Evolutionary conservation across 30 jellyfish, hydroid and myxozoan genomes (phyloP), one percentile per base, ranked within the genome.

Genomic region (Mastigias papua): DNA sequence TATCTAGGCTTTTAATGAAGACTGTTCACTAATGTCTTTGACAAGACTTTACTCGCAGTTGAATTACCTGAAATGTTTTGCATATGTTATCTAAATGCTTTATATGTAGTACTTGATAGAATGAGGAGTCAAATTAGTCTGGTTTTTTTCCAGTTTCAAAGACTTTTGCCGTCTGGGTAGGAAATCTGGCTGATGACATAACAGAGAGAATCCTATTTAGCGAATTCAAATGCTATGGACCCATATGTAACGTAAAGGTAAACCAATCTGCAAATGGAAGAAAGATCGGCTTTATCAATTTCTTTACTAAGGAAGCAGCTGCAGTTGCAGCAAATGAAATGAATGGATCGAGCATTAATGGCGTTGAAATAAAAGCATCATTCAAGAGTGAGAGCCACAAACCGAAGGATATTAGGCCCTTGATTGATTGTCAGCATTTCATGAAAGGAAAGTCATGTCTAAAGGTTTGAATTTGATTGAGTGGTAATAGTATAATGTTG

Each of bases 101-200:
- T n/a, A n/a, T n/a, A n/a, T n/a, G n/a, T n/a, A n/a, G n/a, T n/a
- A n/a, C n/a, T n/a, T n/a, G n/a, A n/a, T n/a, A n/a, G n/a, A n/a
- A n/a, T n/a, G n/a, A n/a, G n/a, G n/a, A n/a, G n/a, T n/a, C n/a
- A n/a, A n/a, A n/a, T n/a, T n/a, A n/a, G n/a, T n/a, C n/a, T n/a
- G n/a, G n/a, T n/a, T n/a, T n/a, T n/a, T n/a, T n/a, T n/a, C n/a
- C n/a, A n/a, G n/a, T n/a, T n/a, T n/a, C n/a, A n/a, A 67, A 68
- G 9, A 74, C 92, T 28, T 89, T 25, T 54, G 93, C 92, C 8
- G 97, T 89, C 42, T 78, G 92, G 92, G 92, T 89, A 34, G 97
- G 92, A 13, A 61, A 76, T 30, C 83, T 89, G 31, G 69, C 77
- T 34, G 92, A 77, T 31, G 73, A 91, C 34, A 90, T 89, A 13